Percentiles rank a stretch among this genome's conserved stretches.
Evolutionary conservation across 1,140 invertebrate species (phyloP).

Genomic region (Eufriesea mexicana): DNA sequence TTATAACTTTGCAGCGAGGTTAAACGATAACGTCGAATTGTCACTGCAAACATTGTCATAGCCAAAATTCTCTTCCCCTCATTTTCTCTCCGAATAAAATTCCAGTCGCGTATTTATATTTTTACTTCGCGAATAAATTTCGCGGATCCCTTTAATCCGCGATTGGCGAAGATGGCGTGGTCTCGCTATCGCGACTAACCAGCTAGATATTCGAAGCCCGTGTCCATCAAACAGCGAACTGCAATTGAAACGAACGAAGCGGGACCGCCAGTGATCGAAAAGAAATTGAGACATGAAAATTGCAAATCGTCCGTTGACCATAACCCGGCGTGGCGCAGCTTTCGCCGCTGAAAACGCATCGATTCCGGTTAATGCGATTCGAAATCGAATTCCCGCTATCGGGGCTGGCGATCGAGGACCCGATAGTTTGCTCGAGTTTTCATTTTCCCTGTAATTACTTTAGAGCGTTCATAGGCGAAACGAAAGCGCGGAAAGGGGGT

Average conservation of each 20-base stretch:
- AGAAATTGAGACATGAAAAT: conserved; percentile 36
- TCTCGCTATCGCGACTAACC: neutral
- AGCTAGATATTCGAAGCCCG: neutral
- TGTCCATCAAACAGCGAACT: neutral
- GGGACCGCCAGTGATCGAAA: neutral
- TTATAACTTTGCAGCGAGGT: no score
- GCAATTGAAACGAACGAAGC: conserved; percentile 8
- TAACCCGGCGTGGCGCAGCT: neutral
- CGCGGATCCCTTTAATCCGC: no score
- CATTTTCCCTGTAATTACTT: conserved; percentile 45
- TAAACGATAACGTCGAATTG: no score
- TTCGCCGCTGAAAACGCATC: conserved; percentile 6
- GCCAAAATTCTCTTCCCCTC: no score
- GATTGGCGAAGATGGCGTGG: no score
- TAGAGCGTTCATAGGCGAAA: conserved; percentile 14
- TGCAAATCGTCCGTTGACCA: neutral
- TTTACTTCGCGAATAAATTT: no score
- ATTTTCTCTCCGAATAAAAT: no score
- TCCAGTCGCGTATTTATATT: no score
- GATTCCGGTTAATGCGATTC: conserved; percentile 19
- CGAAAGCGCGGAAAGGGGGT: neutral
- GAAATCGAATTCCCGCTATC: conserved; percentile 35
- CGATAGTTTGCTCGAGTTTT: conserved; percentile 39
- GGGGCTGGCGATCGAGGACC: neutral
- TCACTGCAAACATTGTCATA: no score